Evolutionary conservation across 2,888 invertebrate species (phyloP).

Genomic region (Encarsia formosa): DNA sequence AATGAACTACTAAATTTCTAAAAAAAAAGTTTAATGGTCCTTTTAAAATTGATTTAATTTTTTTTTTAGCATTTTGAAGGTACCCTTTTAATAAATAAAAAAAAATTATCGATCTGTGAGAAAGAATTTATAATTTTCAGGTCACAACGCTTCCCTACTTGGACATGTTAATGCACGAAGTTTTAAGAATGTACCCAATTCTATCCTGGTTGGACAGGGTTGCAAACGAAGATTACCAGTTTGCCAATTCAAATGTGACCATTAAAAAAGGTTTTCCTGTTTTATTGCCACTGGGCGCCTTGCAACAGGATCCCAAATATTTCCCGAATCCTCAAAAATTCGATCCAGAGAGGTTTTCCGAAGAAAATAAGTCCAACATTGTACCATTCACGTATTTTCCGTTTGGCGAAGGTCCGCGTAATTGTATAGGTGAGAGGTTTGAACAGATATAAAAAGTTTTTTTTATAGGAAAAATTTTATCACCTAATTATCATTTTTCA

Average conservation of each 20-base stretch:
- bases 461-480: neutral
- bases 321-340: slow-evolving; percentile 48
- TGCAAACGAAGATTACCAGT: slow-evolving; percentile 35
- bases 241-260: slow-evolving; percentile 36
- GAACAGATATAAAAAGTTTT: neutral
- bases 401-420: slow-evolving; percentile 45
- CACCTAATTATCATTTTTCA: neutral
- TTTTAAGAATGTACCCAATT: slow-evolving; percentile 48
- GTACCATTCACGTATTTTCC: slow-evolving; percentile 40
- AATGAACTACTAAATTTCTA: no score
- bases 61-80: no score
- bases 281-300: slow-evolving; percentile 42
- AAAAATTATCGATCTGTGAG: neutral
- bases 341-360: slow-evolving; percentile 49
- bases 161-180: slow-evolving; percentile 44
- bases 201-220: slow-evolving; percentile 40
- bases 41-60: no score
- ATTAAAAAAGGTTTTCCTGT: slow-evolving; percentile 45
- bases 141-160: slow-evolving; percentile 33
- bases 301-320: slow-evolving; percentile 48
- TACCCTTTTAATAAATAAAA: no score
- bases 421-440: slow-evolving; percentile 40
- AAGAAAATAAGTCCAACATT: slow-evolving; percentile 40
- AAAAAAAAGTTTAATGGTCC: no score
- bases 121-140: neutral